Conservation (phyloP, 2,888 invertebrate genomes). For the Tetragnatha montana region DNA sequence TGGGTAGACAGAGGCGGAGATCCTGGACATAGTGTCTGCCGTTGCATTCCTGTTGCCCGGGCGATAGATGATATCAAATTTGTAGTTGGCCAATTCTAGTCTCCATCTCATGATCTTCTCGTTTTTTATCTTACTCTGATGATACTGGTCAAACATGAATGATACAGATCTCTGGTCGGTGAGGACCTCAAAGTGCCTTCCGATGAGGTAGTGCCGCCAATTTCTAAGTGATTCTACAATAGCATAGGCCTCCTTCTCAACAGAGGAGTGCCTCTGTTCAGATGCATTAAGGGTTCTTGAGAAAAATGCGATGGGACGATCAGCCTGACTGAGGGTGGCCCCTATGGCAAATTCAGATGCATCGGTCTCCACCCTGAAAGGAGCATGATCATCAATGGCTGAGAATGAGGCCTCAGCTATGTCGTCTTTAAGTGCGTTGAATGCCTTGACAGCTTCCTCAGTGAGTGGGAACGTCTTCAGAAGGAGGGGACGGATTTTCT, state of each 20-base stretch:
- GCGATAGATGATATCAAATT: conserved; percentile 65
- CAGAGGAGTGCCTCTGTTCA: conserved; percentile 17
- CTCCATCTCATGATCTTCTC: too few relatives aligned
- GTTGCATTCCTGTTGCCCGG: conserved; percentile 60
- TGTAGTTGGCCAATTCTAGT: too few relatives aligned
- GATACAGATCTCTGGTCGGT: too few relatives aligned
- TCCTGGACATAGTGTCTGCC: conserved; percentile 63
- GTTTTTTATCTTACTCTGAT: conserved; percentile 70
- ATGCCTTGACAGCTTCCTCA: too few relatives aligned
- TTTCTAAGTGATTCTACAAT: conserved; percentile 35
- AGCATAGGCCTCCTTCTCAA: conserved; percentile 55
- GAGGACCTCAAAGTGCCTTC: too few relatives aligned
- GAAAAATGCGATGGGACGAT: conserved; percentile 19
- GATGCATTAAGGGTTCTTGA: conserved; percentile 24
- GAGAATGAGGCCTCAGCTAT: not conserved
- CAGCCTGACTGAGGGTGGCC: conserved; percentile 15
- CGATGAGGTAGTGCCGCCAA: conserved; percentile 56
- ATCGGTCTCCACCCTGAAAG: conserved; percentile 32
- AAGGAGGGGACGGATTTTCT: not conserved
- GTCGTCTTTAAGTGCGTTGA: not conserved
- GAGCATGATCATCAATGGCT: conserved; percentile 17
- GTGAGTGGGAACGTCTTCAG: too few relatives aligned
- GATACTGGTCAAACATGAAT: conserved; percentile 66
- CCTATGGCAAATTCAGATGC: too few relatives aligned
- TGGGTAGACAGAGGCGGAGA: conserved; percentile 17